phyloP scores from a whole-genome alignment of 2,888 invertebrate genomes.

The Eupithecia pulchellata region DNA sequence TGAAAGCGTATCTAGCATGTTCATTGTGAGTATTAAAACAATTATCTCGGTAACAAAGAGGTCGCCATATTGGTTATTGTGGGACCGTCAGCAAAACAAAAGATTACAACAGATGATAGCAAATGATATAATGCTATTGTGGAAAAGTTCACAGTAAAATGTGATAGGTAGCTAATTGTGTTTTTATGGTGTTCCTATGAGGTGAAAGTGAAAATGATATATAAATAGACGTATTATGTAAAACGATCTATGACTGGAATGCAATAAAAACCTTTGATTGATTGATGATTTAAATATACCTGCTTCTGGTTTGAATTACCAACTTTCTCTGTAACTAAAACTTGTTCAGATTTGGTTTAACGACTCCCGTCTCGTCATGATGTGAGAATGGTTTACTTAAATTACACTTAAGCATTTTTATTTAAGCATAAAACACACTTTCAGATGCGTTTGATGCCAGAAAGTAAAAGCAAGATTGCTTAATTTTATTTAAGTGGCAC shows the following conservation, averaged over 20 bases:
- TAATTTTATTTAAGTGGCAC: constrained; percentile 11
- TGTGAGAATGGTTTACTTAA: constrained; percentile 23
- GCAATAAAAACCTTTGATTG: constrained; percentile 40
- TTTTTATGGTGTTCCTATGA: constrained; percentile 34
- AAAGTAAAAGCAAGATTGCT: constrained; percentile 24
- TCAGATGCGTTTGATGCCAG: constrained; percentile 16
- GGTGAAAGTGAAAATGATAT: constrained; percentile 46
- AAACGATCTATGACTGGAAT: constrained; percentile 37
- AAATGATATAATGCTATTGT: constrained; percentile 47
- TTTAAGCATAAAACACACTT: constrained; percentile 26
- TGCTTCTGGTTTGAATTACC: constrained; percentile 31
- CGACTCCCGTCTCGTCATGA: constrained; percentile 21
- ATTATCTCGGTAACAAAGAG: constrained; percentile 57
- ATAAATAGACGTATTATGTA: constrained; percentile 43
- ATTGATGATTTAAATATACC: constrained; percentile 32
- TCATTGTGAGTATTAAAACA: constrained; percentile 64
- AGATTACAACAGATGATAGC: constrained; percentile 24
- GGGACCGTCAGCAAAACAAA: constrained; percentile 59
- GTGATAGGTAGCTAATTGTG: constrained; percentile 44
- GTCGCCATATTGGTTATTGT: constrained; percentile 47
- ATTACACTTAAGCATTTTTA: constrained; percentile 15
- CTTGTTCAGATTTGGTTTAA: constrained; percentile 28
- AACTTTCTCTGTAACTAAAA: constrained; percentile 33
- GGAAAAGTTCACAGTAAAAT: constrained; percentile 51
- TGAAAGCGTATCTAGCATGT: constrained; percentile 68